Evolutionary conservation across 2,888 invertebrate species (phyloP).

Genomic region (Marasmarcha lunaedactyla): DNA sequence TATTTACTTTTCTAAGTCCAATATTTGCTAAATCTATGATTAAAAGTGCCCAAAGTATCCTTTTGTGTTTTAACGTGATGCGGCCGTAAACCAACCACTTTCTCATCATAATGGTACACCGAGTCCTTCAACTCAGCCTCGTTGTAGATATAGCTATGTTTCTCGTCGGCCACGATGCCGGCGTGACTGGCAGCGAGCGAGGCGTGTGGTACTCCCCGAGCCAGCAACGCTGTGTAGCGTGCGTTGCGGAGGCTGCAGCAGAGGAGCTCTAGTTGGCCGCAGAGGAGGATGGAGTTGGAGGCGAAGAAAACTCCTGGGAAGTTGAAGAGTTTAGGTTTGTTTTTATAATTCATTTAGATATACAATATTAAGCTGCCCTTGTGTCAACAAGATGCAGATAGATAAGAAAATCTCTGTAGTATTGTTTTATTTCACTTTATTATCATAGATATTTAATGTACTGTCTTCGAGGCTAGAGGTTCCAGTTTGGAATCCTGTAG

Average conservation of each 20-base stretch:
- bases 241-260: slow-evolving; percentile 51
- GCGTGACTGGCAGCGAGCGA: slow-evolving; percentile 19
- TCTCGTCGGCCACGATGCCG: slow-evolving; percentile 33
- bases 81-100: slow-evolving; percentile 27
- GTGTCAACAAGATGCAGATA: no score
- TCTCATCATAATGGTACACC: slow-evolving; percentile 36
- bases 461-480: no score
- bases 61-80: no score
- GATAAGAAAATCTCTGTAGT: no score
- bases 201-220: slow-evolving; percentile 26
- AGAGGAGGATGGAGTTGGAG: slow-evolving; percentile 44
- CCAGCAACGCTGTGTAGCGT: slow-evolving; percentile 42
- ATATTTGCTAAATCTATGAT: no score
- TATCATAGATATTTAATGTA: no score
- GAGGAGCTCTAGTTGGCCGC: slow-evolving; percentile 52
- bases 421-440: no score
- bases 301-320: slow-evolving; percentile 49
- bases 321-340: background rate
- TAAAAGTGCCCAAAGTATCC: no score
- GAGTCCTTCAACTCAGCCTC: slow-evolving; percentile 30
- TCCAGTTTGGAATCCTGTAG: no score
- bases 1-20: no score
- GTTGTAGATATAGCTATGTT: slow-evolving; percentile 39
- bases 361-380: no score
- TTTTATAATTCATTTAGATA: no score